phyloP scores from a whole-genome alignment of 2,797 vertebrate species.

The Vireo griseus region DNA sequence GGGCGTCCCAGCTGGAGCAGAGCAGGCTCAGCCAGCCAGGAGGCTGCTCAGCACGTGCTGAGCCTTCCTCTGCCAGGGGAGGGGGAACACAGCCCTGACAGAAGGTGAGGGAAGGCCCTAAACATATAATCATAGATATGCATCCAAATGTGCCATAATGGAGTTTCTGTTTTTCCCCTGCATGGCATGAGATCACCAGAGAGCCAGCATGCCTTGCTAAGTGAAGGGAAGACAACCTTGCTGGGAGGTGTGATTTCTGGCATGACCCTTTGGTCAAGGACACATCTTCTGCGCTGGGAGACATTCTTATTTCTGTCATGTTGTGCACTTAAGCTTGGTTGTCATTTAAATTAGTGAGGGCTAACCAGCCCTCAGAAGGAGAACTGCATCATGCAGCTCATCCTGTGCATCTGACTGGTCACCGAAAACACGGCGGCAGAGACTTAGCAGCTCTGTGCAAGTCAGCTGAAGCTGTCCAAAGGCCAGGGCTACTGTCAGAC shows the following conservation, averaged over 20 bases:
- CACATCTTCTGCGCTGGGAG: background rate
- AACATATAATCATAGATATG: background rate
- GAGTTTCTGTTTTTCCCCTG: background rate
- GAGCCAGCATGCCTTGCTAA: background rate
- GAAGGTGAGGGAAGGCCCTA: background rate
- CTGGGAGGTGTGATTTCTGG: background rate
- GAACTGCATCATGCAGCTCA: background rate
- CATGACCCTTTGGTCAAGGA: background rate
- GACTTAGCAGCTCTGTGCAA: accelerated
- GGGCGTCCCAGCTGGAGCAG: background rate
- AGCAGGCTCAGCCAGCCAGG: background rate
- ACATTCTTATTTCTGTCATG: background rate
- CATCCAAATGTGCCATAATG: background rate
- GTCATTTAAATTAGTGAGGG: background rate
- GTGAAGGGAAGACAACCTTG: background rate
- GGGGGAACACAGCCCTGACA: background rate
- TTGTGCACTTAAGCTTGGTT: background rate
- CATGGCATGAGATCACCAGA: background rate
- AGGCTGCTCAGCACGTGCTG: background rate
- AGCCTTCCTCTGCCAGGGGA: background rate
- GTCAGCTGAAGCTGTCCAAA: background rate
- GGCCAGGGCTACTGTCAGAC: accelerated
- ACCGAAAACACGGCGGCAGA: accelerated
- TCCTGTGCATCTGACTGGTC: background rate
- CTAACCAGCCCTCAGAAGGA: background rate